Percentiles rank a stretch among this genome's conserved stretches.
phyloP scores from a whole-genome alignment of 2,888 invertebrate genomes.

The Rotaria sp. region DNA sequence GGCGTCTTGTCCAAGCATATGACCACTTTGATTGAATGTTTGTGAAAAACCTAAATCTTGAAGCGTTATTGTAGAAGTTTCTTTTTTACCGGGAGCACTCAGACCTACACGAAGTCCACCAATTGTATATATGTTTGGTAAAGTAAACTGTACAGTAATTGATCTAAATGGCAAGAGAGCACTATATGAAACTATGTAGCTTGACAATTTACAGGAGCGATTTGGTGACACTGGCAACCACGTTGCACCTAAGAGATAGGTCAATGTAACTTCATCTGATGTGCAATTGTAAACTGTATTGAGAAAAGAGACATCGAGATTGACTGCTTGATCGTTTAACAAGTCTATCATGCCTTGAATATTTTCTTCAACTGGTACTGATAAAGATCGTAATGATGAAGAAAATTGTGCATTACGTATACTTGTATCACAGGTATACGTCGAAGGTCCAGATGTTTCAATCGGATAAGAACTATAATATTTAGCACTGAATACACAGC shows the following conservation, averaged over 20 bases:
- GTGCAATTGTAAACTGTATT: neutral
- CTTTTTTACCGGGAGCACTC: neutral
- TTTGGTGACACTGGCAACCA: neutral
- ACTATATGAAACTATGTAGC: neutral
- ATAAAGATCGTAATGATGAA: neutral
- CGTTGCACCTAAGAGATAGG: neutral
- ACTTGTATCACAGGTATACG: neutral
- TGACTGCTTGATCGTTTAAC: neutral
- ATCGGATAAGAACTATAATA: neutral
- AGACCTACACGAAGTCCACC: neutral
- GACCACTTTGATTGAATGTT: neutral
- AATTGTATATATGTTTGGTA: neutral
- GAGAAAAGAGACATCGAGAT: neutral
- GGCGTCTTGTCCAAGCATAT: neutral
- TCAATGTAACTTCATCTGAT: neutral
- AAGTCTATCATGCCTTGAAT: neutral
- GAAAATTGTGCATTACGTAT: neutral
- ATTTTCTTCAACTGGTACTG: neutral
- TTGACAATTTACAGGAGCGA: neutral
- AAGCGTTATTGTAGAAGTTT: neutral
- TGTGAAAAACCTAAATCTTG: neutral
- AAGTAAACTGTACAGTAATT: neutral
- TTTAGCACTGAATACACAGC: neutral
- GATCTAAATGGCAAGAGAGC: neutral
- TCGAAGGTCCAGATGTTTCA: neutral